Percentiles rank a stretch among this genome's conserved stretches.
phyloP scores from a whole-genome alignment of 2,113 vertebrate genomes.

The Scartelaos histophorus region DNA sequence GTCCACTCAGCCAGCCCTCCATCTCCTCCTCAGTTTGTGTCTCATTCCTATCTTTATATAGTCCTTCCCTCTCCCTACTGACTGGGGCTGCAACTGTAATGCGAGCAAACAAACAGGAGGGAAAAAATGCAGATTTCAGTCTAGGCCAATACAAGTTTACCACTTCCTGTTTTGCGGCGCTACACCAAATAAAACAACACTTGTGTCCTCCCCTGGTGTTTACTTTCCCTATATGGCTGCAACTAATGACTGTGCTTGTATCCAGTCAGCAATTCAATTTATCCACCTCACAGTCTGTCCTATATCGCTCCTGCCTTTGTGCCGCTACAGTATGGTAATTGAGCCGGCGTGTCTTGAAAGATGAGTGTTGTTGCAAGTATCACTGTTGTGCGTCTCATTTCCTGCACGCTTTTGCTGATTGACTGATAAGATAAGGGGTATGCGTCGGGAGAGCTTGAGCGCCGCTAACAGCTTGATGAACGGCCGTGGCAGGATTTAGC shows the following conservation, averaged over 20 bases:
- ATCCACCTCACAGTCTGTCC: slow-evolving; percentile 15
- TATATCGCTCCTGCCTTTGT: slow-evolving; percentile 11
- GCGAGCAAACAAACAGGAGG: slow-evolving; percentile 43
- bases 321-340: slow-evolving; percentile 46
- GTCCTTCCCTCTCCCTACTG: slow-evolving; percentile 1
- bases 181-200: slow-evolving; percentile 34
- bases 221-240: slow-evolving; percentile 18
- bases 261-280: slow-evolving; percentile 39
- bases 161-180: slow-evolving; percentile 19
- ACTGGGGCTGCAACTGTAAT: slow-evolving; percentile 30
- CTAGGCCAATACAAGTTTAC: slow-evolving; percentile 33
- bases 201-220: slow-evolving; percentile 16
- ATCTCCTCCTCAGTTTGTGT: slow-evolving; percentile 13
- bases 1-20: slow-evolving; percentile 54
- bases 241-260: slow-evolving; percentile 48
- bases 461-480: slow-evolving; percentile 46
- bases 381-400: slow-evolving; percentile 51
- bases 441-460: slow-evolving; percentile 14
- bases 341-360: slow-evolving; percentile 43
- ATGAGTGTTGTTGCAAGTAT: slow-evolving; percentile 48
- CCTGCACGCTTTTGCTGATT: slow-evolving; percentile 39
- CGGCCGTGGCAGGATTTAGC: slow-evolving; percentile 19
- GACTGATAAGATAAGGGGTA: slow-evolving; percentile 59
- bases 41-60: slow-evolving; percentile 24
- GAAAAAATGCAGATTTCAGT: slow-evolving; percentile 47